phyloP scores from a whole-genome alignment of 1,140 invertebrate species.

The Alviniconcha marisindica region DNA sequence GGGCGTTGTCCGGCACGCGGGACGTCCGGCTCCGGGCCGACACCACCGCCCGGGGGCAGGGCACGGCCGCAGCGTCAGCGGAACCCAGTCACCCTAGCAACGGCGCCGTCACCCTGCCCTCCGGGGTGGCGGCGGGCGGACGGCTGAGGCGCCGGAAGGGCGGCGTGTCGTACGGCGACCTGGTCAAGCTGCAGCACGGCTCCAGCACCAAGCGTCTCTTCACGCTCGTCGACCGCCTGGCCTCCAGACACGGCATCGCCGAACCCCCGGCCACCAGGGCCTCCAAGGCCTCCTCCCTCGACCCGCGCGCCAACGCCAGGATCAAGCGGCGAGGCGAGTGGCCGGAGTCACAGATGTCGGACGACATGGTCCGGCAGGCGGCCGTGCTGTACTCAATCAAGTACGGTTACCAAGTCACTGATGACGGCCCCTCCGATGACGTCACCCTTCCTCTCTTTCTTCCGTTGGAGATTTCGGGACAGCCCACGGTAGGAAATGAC shows the following conservation, averaged over 20 bases:
- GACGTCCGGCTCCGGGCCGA: no score
- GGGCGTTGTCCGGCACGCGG: no score
- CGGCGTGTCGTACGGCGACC: constrained; percentile 52
- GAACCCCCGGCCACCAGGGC: constrained; percentile 30
- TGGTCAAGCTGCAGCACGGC: constrained; percentile 54
- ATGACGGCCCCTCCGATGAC: constrained; percentile 2
- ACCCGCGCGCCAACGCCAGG: constrained; percentile 24
- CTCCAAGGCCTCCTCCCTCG: background rate
- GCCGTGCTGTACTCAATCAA: constrained; percentile 38
- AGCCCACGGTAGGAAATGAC: background rate
- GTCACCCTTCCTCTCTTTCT: background rate
- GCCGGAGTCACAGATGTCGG: background rate
- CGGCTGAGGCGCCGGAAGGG: constrained; percentile 40
- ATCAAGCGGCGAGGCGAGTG: constrained; percentile 26
- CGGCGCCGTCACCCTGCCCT: background rate
- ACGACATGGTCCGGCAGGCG: background rate
- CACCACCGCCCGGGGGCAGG: no score
- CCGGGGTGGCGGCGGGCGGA: background rate
- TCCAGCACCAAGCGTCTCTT: constrained; percentile 54
- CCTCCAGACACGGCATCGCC: constrained; percentile 46
- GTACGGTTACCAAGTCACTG: constrained; percentile 22
- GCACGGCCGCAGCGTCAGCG: no score
- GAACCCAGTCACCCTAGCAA: background rate
- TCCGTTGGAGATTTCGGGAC: background rate
- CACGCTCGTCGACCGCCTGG: constrained; percentile 52